Conservation (phyloP, 2,797 vertebrate genomes). For the Glossophaga mutica region DNA sequence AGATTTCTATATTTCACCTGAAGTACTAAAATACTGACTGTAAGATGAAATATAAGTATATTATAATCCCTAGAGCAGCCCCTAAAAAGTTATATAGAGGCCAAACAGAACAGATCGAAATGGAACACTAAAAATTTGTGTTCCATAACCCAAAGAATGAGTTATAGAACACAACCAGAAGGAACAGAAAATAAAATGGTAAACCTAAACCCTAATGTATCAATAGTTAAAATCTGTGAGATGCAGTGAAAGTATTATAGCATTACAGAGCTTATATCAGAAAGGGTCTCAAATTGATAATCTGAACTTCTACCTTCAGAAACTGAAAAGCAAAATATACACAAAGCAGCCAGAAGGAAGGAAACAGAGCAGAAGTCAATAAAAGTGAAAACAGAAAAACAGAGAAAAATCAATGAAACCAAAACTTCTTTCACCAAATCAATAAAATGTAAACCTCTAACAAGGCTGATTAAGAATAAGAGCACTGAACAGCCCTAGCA, state of each 20-base stretch:
- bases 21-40: background rate
- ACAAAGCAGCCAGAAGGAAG: background rate
- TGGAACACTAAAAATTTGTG: background rate
- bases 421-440: slow-evolving; percentile 9
- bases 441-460: slow-evolving; percentile 23
- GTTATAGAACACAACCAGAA: background rate
- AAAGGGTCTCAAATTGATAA: slow-evolving; percentile 1
- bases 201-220: background rate
- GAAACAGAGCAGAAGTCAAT: background rate
- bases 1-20: background rate
- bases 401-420: slow-evolving; percentile 1
- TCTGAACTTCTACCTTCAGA: background rate
- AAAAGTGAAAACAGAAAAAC: background rate
- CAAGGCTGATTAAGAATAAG: background rate
- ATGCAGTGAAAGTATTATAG: background rate
- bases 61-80: background rate
- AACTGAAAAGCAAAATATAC: background rate
- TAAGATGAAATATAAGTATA: background rate
- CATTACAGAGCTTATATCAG: background rate
- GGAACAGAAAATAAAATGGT: background rate
- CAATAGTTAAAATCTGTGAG: background rate
- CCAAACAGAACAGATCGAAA: background rate
- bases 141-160: background rate
- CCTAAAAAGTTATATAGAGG: background rate
- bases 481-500: background rate